A percentile compares a stretch with the other conserved stretches of the same genome.
Evolutionary conservation across 2,113 vertebrate species (phyloP).

Genomic region (Vombatus ursinus): DNA sequence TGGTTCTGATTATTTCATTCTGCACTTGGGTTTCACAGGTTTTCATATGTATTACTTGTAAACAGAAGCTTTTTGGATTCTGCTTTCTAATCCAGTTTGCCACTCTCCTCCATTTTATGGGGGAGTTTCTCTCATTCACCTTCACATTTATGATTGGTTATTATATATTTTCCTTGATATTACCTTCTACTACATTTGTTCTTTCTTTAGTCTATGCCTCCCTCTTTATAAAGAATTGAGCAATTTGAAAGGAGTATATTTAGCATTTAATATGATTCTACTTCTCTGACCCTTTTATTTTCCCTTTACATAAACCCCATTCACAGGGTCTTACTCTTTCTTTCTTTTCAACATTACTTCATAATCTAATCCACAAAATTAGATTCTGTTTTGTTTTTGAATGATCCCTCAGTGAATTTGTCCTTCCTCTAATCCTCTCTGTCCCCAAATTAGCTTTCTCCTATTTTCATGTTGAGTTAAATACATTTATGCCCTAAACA

Average conservation of each 20-base stretch:
- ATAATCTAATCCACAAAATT: neutral
- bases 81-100: no score
- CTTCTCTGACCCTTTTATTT: neutral
- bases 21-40: no score
- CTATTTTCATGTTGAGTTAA: neutral
- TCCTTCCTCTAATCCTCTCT: neutral
- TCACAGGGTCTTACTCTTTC: no score
- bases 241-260: neutral
- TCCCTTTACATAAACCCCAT: neutral
- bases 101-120: no score
- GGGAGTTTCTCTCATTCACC: no score
- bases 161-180: no score
- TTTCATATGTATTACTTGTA: no score
- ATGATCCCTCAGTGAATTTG: neutral
- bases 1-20: no score
- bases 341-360: neutral
- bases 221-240: neutral
- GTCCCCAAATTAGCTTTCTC: neutral
- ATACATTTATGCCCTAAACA: neutral
- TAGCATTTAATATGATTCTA: neutral
- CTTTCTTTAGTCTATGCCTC: neutral
- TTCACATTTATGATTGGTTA: no score
- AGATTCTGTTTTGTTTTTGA: neutral
- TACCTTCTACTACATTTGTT: no score
- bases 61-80: no score